Evolutionary conservation across 92 coral and sea anemone species (phyloP), one percentile per base, ranked within the genome.

Genomic region (Bergia sp.): DNA sequence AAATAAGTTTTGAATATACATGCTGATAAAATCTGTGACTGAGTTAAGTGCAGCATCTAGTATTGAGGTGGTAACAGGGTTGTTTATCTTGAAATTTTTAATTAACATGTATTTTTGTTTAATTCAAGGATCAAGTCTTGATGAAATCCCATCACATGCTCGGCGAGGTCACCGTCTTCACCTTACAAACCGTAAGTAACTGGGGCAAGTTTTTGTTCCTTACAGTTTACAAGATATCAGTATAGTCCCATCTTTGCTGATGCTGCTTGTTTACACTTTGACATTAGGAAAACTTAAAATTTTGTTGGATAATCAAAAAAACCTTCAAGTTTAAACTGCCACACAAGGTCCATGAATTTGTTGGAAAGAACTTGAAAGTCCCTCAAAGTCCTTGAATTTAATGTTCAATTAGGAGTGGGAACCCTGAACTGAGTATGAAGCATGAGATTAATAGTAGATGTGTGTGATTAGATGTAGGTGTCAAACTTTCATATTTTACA

Each of bases 131-230:
- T 9, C 79, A 71, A 84, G 75, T 72, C 87, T 84, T 71, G 87
- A 84, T 44, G 87, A 84, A 84, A 84, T 84, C 29, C 87, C 87
- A 84, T 84, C 64, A 69, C 87, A 84, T 45, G 87, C 87, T 84
- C 87, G 87, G 7, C 79, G 87, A 45, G 44, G 87, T 50, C 87
- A 84, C 1, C 87, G 87, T 6, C 79, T 84, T 71, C 79, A 84
- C 47, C 64, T 84, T 71, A 72, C 78, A 69, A 84, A 84, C 40
- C 87, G 87, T 84, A 38, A 84, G 87, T 84, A 36, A 21, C 64
- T 55, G 11, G 29, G 5, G 16, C 10, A 15, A 73, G 15, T 3
- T 38, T 11, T 73, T 69, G 9, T n/a, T n/a, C 0, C 38, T 23
- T 69, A 1, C 38, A 69, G 1, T 53, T 10, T 53, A 9, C n/a